These are phyloP conservation scores for Bradynema listronoti DNA, from an alignment of 1,140 invertebrate species.

Conservation along the genomic window DNA sequence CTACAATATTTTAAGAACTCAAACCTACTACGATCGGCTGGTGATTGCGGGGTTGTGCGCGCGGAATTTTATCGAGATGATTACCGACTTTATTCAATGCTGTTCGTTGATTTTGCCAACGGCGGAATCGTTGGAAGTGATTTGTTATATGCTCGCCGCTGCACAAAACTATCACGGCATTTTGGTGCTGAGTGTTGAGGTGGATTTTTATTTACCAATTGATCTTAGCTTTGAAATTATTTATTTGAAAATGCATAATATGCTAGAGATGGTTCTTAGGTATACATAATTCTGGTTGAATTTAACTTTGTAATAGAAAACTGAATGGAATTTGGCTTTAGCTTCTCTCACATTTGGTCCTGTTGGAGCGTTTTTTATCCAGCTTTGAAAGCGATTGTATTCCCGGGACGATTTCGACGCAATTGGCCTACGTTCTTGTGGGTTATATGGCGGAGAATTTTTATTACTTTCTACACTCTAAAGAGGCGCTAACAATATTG, in stretches of 20 bases:
- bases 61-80: slow-evolving; percentile 35
- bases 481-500: slow-evolving; percentile 28
- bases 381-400: slow-evolving; percentile 32
- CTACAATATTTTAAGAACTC: slow-evolving; percentile 19
- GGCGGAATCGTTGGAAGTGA: slow-evolving; percentile 29
- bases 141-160: slow-evolving; percentile 33
- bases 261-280: too few relatives aligned
- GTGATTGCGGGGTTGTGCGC: slow-evolving; percentile 36
- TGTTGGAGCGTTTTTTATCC: slow-evolving; percentile 23
- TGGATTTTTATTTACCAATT: slow-evolving; percentile 14
- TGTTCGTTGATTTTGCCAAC: slow-evolving; percentile 21
- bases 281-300: too few relatives aligned
- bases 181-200: slow-evolving; percentile 13
- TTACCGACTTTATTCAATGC: slow-evolving; percentile 33
- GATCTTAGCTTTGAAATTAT: too few relatives aligned
- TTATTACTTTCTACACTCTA: slow-evolving; percentile 38
- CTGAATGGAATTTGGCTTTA: slow-evolving; percentile 5
- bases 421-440: slow-evolving; percentile 35
- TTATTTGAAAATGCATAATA: too few relatives aligned
- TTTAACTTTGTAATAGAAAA: too few relatives aligned
- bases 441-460: slow-evolving; percentile 32
- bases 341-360: slow-evolving; percentile 21
- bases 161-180: slow-evolving; percentile 24
- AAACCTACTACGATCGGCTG: slow-evolving; percentile 40
- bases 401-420: slow-evolving; percentile 31